These are phyloP conservation scores for Amazona guildingii DNA, from an alignment of 2,113 vertebrate genomes.

Conservation along the genomic window DNA sequence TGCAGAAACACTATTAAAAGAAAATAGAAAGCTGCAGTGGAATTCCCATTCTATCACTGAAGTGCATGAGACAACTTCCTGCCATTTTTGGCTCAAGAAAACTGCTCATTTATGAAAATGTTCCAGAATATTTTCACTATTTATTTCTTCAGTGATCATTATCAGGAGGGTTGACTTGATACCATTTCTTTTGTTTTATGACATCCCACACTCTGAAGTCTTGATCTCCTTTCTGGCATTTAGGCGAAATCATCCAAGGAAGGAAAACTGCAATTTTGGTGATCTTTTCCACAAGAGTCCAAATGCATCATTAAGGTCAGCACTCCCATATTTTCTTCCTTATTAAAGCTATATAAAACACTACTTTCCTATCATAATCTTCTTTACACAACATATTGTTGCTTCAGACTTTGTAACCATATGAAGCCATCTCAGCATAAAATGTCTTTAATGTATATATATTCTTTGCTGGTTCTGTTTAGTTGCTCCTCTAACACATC, in stretches of 20 bases:
- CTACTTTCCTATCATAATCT: not conserved
- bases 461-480: not conserved
- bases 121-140: not conserved
- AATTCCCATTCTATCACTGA: not conserved
- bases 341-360: not conserved
- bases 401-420: not conserved
- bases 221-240: not conserved
- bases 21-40: not conserved
- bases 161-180: not conserved
- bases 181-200: not conserved
- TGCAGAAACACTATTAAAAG: not conserved
- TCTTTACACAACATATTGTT: not conserved
- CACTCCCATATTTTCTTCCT: not conserved
- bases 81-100: too few relatives aligned
- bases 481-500: not conserved
- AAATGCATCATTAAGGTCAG: not conserved
- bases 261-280: not conserved
- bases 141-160: not conserved
- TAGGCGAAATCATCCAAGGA: not conserved
- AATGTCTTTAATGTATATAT: not conserved
- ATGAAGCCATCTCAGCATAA: not conserved
- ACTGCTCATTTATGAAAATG: not conserved
- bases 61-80: not conserved
- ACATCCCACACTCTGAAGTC: not conserved
- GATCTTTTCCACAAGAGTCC: not conserved